Evolutionary conservation across 2,888 invertebrate genomes (phyloP).

Genomic region (Julus scanicus): DNA sequence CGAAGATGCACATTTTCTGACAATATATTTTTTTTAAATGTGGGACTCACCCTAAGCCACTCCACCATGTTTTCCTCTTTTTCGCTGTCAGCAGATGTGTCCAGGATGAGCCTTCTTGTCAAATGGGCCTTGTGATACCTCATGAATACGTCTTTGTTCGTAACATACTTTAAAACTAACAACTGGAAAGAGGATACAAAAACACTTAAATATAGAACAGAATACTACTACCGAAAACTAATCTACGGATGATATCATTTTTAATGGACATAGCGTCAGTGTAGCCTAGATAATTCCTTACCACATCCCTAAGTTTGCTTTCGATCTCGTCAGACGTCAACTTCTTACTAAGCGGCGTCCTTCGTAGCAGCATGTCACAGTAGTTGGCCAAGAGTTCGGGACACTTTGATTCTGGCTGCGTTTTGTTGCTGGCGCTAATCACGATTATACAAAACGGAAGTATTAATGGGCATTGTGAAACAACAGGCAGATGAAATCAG

Average conservation of each 20-base stretch:
- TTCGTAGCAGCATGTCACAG: slow-evolving; percentile 98
- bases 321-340: slow-evolving; percentile 98
- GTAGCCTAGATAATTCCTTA: slow-evolving; percentile 67
- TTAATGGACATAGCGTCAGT: too few relatives aligned
- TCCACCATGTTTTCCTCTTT: slow-evolving; percentile 99
- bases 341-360: slow-evolving; percentile 95
- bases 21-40: neutral
- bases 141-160: slow-evolving; percentile 99
- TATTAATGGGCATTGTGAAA: too few relatives aligned
- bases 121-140: slow-evolving; percentile 98
- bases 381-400: slow-evolving; percentile 99
- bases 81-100: slow-evolving; percentile 98
- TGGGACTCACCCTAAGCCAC: slow-evolving; percentile 74
- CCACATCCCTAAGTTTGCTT: slow-evolving; percentile 88
- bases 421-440: slow-evolving; percentile 63
- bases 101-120: slow-evolving; percentile 93
- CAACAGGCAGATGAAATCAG: too few relatives aligned
- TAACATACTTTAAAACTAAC: slow-evolving; percentile 97
- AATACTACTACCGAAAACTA: too few relatives aligned
- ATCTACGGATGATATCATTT: too few relatives aligned
- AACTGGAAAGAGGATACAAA: slow-evolving; percentile 67
- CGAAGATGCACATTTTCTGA: slow-evolving; percentile 64
- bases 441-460: too few relatives aligned
- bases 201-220: too few relatives aligned
- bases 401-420: slow-evolving; percentile 92